Percentiles rank a stretch among this genome's conserved stretches.
Evolutionary conservation across 2,113 vertebrate genomes (phyloP).

Genomic region (Lophotis ruficrista): DNA sequence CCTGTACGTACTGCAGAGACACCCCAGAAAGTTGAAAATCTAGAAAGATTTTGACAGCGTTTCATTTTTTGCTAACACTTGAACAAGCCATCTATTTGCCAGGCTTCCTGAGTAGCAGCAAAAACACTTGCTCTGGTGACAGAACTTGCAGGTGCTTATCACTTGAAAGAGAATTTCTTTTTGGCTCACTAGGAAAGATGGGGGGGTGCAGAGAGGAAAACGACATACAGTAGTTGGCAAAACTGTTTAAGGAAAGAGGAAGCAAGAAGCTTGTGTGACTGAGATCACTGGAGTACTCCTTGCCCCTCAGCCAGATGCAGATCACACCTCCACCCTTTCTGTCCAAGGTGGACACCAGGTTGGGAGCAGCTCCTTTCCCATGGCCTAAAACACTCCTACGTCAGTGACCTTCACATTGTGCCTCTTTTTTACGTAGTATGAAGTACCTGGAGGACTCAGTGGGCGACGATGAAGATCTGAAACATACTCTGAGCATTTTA

Average conservation of each 20-base stretch:
- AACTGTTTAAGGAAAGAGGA: not conserved
- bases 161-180: conserved; percentile 25
- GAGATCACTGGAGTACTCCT: not conserved
- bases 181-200: not conserved
- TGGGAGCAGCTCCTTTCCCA: not conserved
- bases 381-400: not conserved
- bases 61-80: not conserved
- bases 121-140: not conserved
- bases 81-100: not conserved
- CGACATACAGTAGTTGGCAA: not conserved
- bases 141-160: not conserved
- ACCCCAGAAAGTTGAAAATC: not conserved
- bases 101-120: not conserved
- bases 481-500: not conserved
- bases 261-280: not conserved
- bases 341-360: not conserved
- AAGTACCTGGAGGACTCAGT: not conserved
- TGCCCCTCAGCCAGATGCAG: not conserved
- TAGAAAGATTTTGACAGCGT: not conserved
- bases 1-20: not conserved
- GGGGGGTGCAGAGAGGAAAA: not conserved
- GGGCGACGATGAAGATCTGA: not conserved
- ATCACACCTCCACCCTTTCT: not conserved
- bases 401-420: not conserved
- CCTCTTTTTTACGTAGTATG: not conserved